Conservation (phyloP, 2,113 vertebrate species). For the Pollachius pollachius region DNA sequence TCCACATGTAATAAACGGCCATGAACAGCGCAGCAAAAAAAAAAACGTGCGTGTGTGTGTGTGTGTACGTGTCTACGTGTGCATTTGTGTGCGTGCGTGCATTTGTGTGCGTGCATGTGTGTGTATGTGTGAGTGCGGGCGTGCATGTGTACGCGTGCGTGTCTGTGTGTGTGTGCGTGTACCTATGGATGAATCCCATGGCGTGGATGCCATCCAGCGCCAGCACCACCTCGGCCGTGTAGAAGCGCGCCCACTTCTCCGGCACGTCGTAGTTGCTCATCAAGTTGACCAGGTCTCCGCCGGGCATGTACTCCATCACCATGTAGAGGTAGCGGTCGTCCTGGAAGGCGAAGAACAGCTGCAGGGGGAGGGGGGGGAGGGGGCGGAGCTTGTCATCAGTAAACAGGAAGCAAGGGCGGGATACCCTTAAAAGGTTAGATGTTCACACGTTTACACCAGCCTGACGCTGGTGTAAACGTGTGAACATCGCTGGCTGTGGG, state of each 20-base stretch:
- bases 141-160: no score
- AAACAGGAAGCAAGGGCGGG: no score
- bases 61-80: no score
- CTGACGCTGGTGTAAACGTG: background rate
- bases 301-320: constrained; percentile 99
- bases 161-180: constrained; percentile 2
- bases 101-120: no score
- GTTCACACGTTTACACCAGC: no score
- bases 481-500: background rate
- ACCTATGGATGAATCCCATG: constrained; percentile 99
- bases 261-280: constrained; percentile 99
- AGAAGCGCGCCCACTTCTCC: constrained; percentile 98
- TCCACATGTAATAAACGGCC: background rate
- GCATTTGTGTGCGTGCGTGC: no score
- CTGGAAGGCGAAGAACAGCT: constrained; percentile 99
- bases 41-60: no score
- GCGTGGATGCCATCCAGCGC: constrained; percentile 96
- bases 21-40: background rate
- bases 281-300: constrained; percentile 95
- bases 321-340: constrained; percentile 98
- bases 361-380: background rate
- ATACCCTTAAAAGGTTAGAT: no score
- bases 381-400: no score
- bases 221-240: constrained; percentile 96
- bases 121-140: no score